These are phyloP conservation scores for Strigamia crassipes DNA, from an alignment of 2,888 invertebrate genomes.

Conservation along the genomic window DNA sequence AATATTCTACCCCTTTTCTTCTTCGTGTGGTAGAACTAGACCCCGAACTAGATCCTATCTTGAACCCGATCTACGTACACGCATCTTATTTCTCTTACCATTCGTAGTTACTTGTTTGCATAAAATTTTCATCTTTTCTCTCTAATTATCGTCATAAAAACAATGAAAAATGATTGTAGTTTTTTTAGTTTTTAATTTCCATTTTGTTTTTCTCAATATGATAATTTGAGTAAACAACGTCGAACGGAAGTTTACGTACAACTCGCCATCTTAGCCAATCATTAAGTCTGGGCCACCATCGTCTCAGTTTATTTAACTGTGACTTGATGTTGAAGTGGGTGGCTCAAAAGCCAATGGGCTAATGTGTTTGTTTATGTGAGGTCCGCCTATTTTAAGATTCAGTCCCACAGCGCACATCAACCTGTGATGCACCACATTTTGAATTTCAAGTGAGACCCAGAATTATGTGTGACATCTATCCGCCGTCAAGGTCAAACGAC, in stretches of 20 bases:
- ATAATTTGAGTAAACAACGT: background rate
- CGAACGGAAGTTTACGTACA: background rate
- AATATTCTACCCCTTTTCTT: background rate
- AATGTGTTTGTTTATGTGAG: slow-evolving; percentile 42
- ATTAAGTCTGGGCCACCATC: background rate
- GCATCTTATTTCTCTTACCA: background rate
- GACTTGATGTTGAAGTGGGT: slow-evolving; percentile 38
- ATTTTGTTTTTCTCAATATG: background rate
- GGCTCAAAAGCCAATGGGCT: slow-evolving; percentile 41
- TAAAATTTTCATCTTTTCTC: background rate
- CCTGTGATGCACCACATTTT: background rate
- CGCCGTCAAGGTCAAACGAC: background rate
- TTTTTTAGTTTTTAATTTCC: background rate
- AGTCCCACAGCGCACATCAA: slow-evolving; percentile 2
- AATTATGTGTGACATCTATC: background rate
- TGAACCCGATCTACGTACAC: background rate
- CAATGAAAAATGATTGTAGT: background rate
- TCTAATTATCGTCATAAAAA: background rate
- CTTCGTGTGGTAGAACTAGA: slow-evolving; percentile 12
- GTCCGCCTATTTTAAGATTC: slow-evolving; percentile 40
- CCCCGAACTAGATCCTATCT: background rate
- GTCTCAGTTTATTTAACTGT: slow-evolving; percentile 35
- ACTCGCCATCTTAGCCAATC: slow-evolving; percentile 32
- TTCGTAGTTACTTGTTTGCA: background rate
- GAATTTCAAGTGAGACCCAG: background rate